These are phyloP conservation scores for Siniperca scherzeri DNA, from an alignment of 2,797 vertebrate genomes.

Conservation along the genomic window DNA sequence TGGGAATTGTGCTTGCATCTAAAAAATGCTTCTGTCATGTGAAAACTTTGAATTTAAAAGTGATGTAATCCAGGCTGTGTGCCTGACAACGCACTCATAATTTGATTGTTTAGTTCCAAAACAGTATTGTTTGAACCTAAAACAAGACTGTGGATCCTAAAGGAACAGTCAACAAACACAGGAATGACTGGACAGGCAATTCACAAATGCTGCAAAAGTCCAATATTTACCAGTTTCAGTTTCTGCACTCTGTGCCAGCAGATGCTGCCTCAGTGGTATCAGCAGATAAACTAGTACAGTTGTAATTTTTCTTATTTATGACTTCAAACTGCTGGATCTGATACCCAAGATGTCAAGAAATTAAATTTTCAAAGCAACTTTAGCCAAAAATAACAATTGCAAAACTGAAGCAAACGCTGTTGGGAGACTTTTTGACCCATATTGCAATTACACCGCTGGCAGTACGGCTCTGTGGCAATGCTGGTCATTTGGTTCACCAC, in stretches of 20 bases:
- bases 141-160: not conserved
- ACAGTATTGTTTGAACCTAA: not conserved
- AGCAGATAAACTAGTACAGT: not conserved
- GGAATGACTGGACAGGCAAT: too few species aligned
- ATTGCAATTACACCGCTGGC: not conserved
- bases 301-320: too few species aligned
- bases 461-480: too few species aligned
- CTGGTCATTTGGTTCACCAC: too few species aligned
- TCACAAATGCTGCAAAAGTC: not conserved
- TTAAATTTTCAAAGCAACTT: not conserved
- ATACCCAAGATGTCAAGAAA: not conserved
- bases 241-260: not conserved
- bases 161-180: not conserved
- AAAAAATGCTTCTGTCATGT: constrained; percentile 11
- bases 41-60: not conserved
- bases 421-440: not conserved
- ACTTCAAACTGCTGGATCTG: not conserved
- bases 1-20: not conserved
- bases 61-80: constrained; percentile 5
- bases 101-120: not conserved
- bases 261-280: not conserved
- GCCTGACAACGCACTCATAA: constrained; percentile 6
- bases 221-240: not conserved
- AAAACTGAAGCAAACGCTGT: not conserved
- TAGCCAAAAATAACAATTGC: not conserved